Conservation (phyloP, 2,113 vertebrate species). For the Asarcornis scutulata region DNA sequence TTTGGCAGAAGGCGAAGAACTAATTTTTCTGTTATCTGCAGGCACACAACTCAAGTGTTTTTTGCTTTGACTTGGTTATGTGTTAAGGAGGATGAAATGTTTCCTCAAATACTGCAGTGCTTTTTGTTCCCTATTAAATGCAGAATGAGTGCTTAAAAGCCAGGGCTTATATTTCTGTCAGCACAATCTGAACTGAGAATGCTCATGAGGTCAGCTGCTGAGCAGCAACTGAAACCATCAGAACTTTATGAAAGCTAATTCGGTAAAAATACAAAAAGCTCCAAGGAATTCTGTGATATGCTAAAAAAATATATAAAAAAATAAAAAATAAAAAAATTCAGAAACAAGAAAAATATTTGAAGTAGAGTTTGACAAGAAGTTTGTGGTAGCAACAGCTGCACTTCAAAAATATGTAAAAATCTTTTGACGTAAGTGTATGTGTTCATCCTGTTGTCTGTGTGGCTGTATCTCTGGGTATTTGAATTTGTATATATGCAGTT, state of each 20-base stretch:
- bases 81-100: neutral
- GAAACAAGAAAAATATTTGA: neutral
- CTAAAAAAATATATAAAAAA: neutral
- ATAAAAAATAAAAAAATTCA: neutral
- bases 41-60: neutral
- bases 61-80: neutral
- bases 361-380: neutral
- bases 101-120: neutral
- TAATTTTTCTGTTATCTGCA: neutral
- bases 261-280: neutral
- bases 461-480: neutral
- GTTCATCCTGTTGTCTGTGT: neutral
- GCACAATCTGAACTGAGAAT: neutral
- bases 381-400: rapidly evolving
- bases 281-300: neutral
- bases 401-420: neutral
- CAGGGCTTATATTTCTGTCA: neutral
- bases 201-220: neutral
- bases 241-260: neutral
- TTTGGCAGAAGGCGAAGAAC: neutral
- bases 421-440: neutral
- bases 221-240: neutral
- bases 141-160: neutral
- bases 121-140: neutral
- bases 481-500: neutral